Percentiles rank a stretch among this genome's conserved stretches.
These are phyloP conservation scores for Nephrotoma appendiculata DNA, from an alignment of 2,888 invertebrate genomes.

Conservation along the genomic window DNA sequence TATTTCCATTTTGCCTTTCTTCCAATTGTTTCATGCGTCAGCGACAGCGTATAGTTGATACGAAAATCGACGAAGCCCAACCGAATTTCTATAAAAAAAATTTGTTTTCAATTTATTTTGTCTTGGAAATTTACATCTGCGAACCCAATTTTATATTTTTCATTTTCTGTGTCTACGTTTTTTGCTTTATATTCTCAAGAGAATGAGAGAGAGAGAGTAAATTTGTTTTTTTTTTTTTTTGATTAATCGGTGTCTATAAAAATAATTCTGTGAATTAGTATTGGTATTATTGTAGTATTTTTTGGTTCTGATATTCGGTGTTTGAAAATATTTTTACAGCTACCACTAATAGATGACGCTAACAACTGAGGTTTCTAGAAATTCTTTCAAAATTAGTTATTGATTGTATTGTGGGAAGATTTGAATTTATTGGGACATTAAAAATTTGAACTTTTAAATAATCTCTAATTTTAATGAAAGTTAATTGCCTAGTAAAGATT, in stretches of 20 bases:
- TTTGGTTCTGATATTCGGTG: not conserved
- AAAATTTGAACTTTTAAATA: too few relatives aligned
- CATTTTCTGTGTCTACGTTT: not conserved
- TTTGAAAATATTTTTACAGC: not conserved
- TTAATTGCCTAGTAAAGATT: too few relatives aligned
- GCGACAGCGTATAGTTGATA: not conserved
- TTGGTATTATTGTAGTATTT: not conserved
- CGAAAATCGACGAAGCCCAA: not conserved
- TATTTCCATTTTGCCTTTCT: not conserved
- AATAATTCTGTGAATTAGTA: not conserved
- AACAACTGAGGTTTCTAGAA: not conserved
- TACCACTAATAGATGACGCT: not conserved
- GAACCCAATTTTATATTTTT: not conserved
- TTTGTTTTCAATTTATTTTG: not conserved
- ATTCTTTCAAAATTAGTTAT: not conserved
- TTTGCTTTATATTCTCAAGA: not conserved
- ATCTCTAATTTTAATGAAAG: too few relatives aligned
- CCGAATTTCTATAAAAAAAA: not conserved
- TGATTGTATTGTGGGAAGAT: not conserved
- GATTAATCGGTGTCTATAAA: not conserved
- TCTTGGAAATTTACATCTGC: not conserved
- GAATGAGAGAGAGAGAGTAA: not conserved
- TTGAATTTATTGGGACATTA: not conserved
- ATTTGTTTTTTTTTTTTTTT: not conserved
- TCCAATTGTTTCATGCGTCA: not conserved